Base-by-base conservation (phyloP, 2,113 vertebrate genomes). In the Pygoscelis adeliae region DNA sequence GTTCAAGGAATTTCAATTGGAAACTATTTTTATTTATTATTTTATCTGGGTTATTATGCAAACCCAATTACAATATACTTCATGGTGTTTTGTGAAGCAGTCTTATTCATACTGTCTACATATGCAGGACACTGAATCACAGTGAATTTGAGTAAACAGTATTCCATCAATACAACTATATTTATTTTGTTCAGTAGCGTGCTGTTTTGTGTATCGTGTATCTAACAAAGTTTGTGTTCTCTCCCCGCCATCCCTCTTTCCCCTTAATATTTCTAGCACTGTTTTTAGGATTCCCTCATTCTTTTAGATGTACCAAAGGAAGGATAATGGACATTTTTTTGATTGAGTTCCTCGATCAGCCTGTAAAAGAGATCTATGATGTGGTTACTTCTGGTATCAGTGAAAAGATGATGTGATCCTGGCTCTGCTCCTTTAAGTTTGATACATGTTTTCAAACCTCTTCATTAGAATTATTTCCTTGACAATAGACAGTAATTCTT, bases 11-110 rank as follows among this genome's bases (percentile, higher is more conserved):
- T 95, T 97, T 89, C 53, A 88, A 21, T 42, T 50, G 82, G 62
- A 89, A 95, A 78, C 86, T 80, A 55, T 92, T 97, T 94, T 96
- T 91, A 92, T 94, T 87, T 89, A 81, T 93, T 61, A 74, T 96
- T 73, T 93, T 94, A 94, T 73, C 55, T 80, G 40, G 29, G 50
- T 92, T 83, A 76, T 96, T 97, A 94, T 92, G 79, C 92, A 96
- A 97, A 90, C 74, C 95, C 78, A 89, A 89, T 94, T 94, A 76
- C 91, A 69, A 15, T 90, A 30, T 19, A 40, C 69, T 44, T 87
- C 44, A 46, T 76, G 83, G 30, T 77, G 42, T 81, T 67, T 84
- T 93, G 61, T 87, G 71, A 92, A 89, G 78, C 69, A 66, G 25
- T 88, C 94, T 97, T 93, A 96, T 83, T 97, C 87, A 89, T 58